Base-by-base conservation (phyloP, 2,113 vertebrate species). In the Periophthalmus modestus region DNA sequence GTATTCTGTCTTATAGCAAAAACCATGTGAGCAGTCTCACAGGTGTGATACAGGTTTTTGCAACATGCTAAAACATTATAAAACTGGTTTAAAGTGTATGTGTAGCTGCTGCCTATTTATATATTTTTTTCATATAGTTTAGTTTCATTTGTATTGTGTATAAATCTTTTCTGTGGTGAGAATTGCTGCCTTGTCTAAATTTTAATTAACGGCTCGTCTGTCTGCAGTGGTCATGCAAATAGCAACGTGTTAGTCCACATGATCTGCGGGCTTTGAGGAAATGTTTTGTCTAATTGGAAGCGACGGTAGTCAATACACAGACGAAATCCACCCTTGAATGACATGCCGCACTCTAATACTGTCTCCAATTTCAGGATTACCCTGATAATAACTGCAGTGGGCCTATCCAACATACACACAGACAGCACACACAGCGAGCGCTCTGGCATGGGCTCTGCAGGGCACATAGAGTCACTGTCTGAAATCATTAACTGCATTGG, bases 341-440 rank as follows among this genome's bases (percentile, higher is more conserved):
- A 90, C 91, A 89, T 85, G 89, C 83, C 87, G 82, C 77, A 72
- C 79, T 84, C 84, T 91, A 91, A 93, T 90, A 82, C 85, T 83
- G 82, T 89, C 91, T 91, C 88, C 90, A 87, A 89, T 91, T 92
- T 91, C 87, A 89, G 91, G 91, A 92, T 93, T 92, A 92, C 73
- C 83, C 90, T 74, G 87, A 89, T 91, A 90, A 92, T 93, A 90
- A 91, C 83, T 58, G 72, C 82, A 82, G 80, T 82, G 69, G 86
- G 78, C 87, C 85, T 86, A 77, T 92, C 87, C 90, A 92, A 91
- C 80, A 87, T 72, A 88, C 82, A 85, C 88, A 89, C 85, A 66
- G 62, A 75, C 73, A 72, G 82, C 82, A 74, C 68, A 82, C 77
- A 86, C 85, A 85, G 87, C 85, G 72, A 34, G 84, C 73, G 84